phyloP scores from a whole-genome alignment of 2,797 vertebrate genomes.

The Discoglossus pictus region DNA sequence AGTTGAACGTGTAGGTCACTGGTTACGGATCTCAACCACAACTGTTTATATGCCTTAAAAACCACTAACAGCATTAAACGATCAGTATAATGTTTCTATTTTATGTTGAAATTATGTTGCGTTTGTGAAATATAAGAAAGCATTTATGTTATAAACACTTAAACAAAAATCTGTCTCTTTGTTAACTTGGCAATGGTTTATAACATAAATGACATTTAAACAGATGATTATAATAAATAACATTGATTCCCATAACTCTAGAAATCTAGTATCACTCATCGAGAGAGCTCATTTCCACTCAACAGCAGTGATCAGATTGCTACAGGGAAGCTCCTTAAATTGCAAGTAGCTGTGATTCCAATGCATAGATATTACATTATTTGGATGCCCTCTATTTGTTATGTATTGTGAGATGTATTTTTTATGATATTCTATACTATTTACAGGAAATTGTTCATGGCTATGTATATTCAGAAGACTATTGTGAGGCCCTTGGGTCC shows the following conservation, averaged over 20 bases:
- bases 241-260: constrained; percentile 24
- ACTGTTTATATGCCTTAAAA: too few species aligned
- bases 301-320: constrained; percentile 34
- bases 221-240: constrained; percentile 41
- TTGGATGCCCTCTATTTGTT: constrained; percentile 4
- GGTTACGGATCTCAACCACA: too few species aligned
- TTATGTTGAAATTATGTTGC: constrained; percentile 8
- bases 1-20: too few species aligned
- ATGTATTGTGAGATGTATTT: constrained; percentile 9
- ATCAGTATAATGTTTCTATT: too few species aligned
- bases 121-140: constrained; percentile 6
- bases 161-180: constrained; percentile 9
- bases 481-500: constrained; percentile 27
- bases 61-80: too few species aligned
- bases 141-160: constrained; percentile 11
- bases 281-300: constrained; percentile 23
- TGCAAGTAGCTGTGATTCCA: constrained; percentile 30
- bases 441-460: constrained; percentile 34
- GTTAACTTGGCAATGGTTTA: constrained; percentile 24
- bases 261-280: constrained; percentile 36
- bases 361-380: neutral
- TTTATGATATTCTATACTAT: constrained; percentile 21
- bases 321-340: constrained; percentile 25
- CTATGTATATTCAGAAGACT: constrained; percentile 28
- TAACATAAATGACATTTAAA: constrained; percentile 9